Base-by-base conservation (phyloP, 1,140 invertebrate genomes). In the Drosophila rhopaloa region DNA sequence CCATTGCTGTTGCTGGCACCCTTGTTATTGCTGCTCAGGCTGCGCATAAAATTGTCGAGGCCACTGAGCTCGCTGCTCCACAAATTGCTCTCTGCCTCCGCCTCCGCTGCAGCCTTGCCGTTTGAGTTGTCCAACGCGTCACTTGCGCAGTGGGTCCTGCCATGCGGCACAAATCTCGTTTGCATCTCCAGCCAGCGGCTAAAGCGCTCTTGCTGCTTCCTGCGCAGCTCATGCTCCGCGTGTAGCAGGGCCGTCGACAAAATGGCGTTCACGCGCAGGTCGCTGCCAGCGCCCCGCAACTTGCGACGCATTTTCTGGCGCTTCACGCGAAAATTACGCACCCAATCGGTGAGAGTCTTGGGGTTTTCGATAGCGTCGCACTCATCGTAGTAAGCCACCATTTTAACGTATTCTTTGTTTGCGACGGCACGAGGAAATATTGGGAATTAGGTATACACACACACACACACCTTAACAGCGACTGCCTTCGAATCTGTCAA, bases 291-390 rank as follows among this genome's bases (percentile, higher is more conserved):
- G 47, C 83, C 81, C 24, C 91, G 76, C 38, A 84, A 50, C 61
- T 91, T 91, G n/a, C 91, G 80, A 75, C 86, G 89, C 91, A 92
- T 92, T 90, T 92, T 88, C 41, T 88, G 73, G 11, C 91, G 90
- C 58, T 92, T 92, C 46, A 90, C 61, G 51, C 91, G 91, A 47
- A 92, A 88, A 80, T 91, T 91, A 46, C 76, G 83, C 32, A 92
- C 91, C 91, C 91, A 92, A 60, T 91, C 91, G 10, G 74, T 79
- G 50, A 92, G 58, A 0, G 91, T 92, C 68, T 88, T 81, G 19
- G 89, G 91, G 48, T 84, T 72, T 14, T 85, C 67, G 41, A 43
- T 37, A 24, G 47, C 62, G 14, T 89, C 81, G 19, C 55, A 82
- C 27, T 85, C 77, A 68, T 86, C 81, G 44, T 65, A 75, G 56